These are phyloP conservation scores for Sebastes itinus DNA, from an alignment of 2,797 vertebrate species.

Conservation along the genomic window DNA sequence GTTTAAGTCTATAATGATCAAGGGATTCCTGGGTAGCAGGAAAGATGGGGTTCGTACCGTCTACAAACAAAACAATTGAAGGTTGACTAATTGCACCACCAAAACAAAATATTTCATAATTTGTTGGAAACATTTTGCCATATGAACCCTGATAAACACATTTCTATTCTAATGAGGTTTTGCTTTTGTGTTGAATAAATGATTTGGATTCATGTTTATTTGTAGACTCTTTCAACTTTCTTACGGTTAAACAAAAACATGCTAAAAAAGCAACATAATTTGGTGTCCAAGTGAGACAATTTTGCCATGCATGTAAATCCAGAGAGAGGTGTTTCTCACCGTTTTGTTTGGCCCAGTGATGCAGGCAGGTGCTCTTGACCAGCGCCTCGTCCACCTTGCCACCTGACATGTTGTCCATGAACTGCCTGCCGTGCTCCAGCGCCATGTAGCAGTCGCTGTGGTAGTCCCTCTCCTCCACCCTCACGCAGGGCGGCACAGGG, in stretches of 20 bases:
- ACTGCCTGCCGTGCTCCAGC: conserved; percentile 96
- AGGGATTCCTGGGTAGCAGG: background rate
- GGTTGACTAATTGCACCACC: background rate
- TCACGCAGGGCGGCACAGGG: conserved; percentile 78
- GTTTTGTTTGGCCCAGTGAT: conserved; percentile 95
- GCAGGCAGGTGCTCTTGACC: conserved; percentile 95
- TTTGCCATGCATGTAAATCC: too few relatives aligned
- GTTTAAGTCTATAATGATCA: background rate
- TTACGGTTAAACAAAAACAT: background rate
- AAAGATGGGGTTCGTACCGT: accelerated
- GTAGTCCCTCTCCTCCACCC: conserved; percentile 95
- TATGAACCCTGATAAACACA: background rate
- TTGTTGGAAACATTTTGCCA: background rate
- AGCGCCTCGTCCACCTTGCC: conserved; percentile 97
- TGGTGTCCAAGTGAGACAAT: background rate
- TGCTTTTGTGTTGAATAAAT: background rate
- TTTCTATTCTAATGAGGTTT: background rate
- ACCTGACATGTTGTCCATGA: conserved; percentile 99
- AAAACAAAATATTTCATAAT: too few relatives aligned
- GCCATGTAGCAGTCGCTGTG: conserved; percentile 97
- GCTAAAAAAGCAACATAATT: background rate
- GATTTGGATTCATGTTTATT: background rate
- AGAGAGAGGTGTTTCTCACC: conserved; percentile 76
- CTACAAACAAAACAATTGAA: background rate
- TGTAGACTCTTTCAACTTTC: background rate